Conservation (phyloP, 23 tunicate species). For the Styela plicata region DNA sequence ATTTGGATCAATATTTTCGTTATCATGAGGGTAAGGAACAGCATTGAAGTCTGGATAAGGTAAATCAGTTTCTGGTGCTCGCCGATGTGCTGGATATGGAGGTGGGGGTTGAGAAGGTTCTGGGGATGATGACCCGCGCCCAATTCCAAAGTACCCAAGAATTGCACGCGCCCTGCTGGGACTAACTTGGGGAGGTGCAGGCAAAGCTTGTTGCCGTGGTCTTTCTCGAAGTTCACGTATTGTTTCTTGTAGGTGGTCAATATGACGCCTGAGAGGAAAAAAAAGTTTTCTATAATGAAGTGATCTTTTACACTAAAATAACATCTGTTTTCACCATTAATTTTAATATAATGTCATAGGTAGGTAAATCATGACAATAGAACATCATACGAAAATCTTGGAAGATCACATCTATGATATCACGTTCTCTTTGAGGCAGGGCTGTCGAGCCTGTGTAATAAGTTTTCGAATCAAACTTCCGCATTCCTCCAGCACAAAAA, state of each 20-base stretch:
- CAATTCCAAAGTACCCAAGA: not conserved
- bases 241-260: not conserved
- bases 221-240: not conserved
- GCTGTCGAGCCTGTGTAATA: too few species aligned
- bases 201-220: conserved; percentile 15
- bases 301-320: too few species aligned
- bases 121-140: not conserved
- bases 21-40: not conserved
- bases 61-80: not conserved
- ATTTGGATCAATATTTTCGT: not conserved
- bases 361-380: too few species aligned
- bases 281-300: too few species aligned
- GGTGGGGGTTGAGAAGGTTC: not conserved
- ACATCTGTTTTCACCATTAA: too few species aligned
- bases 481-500: too few species aligned
- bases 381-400: too few species aligned
- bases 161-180: not conserved
- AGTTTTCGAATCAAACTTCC: too few species aligned
- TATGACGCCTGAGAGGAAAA: not conserved
- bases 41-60: not conserved
- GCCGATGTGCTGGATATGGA: not conserved
- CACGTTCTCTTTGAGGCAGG: too few species aligned
- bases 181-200: conserved; percentile 1
- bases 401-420: too few species aligned
- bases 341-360: too few species aligned